phyloP scores from a whole-genome alignment of 2,113 vertebrate genomes.

The Potamarius usumacintae region DNA sequence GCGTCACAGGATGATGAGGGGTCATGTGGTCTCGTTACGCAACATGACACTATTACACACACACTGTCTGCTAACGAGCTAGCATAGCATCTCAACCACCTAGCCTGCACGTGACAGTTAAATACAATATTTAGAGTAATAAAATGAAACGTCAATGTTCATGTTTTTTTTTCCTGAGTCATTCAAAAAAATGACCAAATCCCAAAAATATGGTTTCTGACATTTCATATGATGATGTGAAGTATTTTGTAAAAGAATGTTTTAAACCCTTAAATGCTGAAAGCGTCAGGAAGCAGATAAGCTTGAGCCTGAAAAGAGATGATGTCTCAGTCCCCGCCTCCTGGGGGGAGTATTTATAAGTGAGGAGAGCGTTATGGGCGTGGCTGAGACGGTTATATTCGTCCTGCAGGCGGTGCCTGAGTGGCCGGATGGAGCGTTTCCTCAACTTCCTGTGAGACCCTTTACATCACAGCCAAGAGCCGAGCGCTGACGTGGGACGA shows the following conservation, averaged over 20 bases:
- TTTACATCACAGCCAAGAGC: constrained; percentile 56
- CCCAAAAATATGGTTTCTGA: too few relatives aligned
- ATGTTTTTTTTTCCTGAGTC: too few relatives aligned
- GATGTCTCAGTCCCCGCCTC: not conserved
- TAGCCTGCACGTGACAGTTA: not conserved
- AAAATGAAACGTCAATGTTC: not conserved
- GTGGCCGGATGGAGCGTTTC: constrained; percentile 54
- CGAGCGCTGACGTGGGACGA: constrained; percentile 59
- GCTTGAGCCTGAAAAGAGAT: too few relatives aligned
- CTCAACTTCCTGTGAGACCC: constrained; percentile 51
- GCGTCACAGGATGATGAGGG: not conserved
- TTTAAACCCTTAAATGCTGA: not conserved
- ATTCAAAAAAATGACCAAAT: too few relatives aligned
- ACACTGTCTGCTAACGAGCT: not conserved
- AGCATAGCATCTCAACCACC: not conserved
- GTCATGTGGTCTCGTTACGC: not conserved
- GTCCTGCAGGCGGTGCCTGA: not conserved
- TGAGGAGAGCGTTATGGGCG: not conserved
- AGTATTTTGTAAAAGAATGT: too few relatives aligned
- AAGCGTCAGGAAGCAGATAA: not conserved
- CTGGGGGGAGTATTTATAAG: not conserved
- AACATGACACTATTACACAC: too few relatives aligned
- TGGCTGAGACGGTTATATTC: not conserved
- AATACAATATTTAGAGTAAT: not conserved
- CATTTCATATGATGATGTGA: too few relatives aligned